Evolutionary conservation across 2,888 invertebrate genomes (phyloP).

Genomic region (Xanthorhoe designata): DNA sequence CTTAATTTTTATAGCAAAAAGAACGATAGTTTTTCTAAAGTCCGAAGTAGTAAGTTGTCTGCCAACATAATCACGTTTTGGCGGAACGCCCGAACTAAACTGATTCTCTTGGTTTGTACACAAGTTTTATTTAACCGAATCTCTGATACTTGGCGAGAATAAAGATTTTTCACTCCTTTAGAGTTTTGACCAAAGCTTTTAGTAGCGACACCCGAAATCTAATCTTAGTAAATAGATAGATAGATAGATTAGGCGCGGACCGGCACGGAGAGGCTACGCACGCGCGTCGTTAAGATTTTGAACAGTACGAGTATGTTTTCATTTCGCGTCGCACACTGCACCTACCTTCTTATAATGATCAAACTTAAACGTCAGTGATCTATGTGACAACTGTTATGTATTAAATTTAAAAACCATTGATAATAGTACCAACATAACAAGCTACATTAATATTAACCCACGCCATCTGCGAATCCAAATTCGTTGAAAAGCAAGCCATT

Average conservation of each 20-base stretch:
- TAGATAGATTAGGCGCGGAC: no score
- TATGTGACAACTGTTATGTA: no score
- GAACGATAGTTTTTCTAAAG: constrained; percentile 30
- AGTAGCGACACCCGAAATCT: background rate
- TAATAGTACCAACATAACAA: no score
- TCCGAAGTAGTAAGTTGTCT: constrained; percentile 39
- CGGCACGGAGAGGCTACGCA: no score
- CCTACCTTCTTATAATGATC: no score
- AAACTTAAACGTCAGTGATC: no score
- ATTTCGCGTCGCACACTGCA: no score
- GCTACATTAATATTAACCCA: no score
- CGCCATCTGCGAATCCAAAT: constrained; percentile 20
- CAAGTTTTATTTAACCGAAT: constrained; percentile 41
- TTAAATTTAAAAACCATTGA: no score
- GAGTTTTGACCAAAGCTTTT: constrained; percentile 15
- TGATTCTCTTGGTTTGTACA: constrained; percentile 55
- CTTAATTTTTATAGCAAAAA: constrained; percentile 2
- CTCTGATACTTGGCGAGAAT: constrained; percentile 27
- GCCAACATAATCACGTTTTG: constrained; percentile 66
- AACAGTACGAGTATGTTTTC: no score
- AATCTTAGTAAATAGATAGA: background rate
- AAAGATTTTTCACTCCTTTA: constrained; percentile 20
- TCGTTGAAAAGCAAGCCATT: constrained; percentile 54
- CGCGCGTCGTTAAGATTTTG: no score
- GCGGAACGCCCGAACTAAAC: constrained; percentile 60